These are phyloP conservation scores for Antechinus stuartii DNA, from an alignment of 2,113 vertebrate species.

Conservation along the genomic window DNA sequence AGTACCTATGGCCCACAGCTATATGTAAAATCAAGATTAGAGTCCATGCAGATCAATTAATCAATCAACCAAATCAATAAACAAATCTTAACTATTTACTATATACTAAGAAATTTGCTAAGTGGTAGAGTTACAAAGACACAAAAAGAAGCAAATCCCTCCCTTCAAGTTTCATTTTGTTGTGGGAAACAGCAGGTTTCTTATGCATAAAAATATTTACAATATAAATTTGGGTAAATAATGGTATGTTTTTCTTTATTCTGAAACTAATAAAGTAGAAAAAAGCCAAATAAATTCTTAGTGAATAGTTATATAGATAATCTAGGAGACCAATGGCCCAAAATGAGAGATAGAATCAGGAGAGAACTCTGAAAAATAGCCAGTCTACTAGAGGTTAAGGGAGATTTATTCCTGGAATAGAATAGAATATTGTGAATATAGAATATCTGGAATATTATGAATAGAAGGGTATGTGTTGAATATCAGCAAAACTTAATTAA, in stretches of 20 bases:
- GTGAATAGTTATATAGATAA: slow-evolving; percentile 27
- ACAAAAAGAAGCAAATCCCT: neutral
- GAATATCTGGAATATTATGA: neutral
- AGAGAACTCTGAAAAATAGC: neutral
- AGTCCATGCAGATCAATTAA: neutral
- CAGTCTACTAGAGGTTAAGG: slow-evolving; percentile 27
- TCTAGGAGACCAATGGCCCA: slow-evolving; percentile 30
- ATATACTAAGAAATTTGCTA: neutral
- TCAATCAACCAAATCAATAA: neutral
- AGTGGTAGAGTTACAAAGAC: neutral
- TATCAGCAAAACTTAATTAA: neutral
- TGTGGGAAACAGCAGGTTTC: neutral
- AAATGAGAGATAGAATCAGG: slow-evolving; percentile 37
- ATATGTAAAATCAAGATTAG: slow-evolving; percentile 54
- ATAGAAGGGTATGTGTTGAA: slow-evolving; percentile 2
- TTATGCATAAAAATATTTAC: neutral
- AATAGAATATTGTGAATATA: no score
- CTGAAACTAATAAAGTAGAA: slow-evolving; percentile 57
- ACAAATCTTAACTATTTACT: neutral
- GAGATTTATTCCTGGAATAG: slow-evolving; percentile 35
- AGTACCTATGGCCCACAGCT: slow-evolving; percentile 44
- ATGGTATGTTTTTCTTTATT: slow-evolving; percentile 54
- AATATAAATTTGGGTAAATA: slow-evolving; percentile 53
- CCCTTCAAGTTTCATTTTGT: neutral
- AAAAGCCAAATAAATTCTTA: slow-evolving; percentile 52